Evolutionary conservation across 2,113 vertebrate genomes (phyloP), one percentile per base, ranked within the genome.

Genomic region (Paramisgurnus dabryanus): DNA sequence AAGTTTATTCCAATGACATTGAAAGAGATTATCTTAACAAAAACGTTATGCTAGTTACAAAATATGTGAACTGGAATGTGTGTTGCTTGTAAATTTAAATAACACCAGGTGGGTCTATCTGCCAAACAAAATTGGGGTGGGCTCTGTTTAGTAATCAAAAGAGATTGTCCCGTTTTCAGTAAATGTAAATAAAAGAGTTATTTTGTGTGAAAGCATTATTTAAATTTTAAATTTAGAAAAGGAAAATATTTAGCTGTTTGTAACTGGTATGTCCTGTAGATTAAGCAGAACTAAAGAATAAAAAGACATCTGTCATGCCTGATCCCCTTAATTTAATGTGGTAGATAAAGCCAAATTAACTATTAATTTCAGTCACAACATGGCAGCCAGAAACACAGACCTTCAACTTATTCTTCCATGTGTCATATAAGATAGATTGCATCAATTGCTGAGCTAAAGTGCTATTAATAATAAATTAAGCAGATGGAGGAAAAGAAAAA

Each of bases 391-490:
- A 80, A 81, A 67, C 39, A 49, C 10, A 78, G 64, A 75, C 63
- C 65, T 67, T 75, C 71, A 27, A 71, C 49, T 67, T 61, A 22
- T 58, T 57, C 47, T 70, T 57, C 13, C 68, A 47, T 50, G 4
- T 72, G 55, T 63, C 64, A 18, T 49, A 43, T 79, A 57, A 81
- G 76, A 86, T 85, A 66, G 81, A 83, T 83, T 34, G 2, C 70
- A 83, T 85, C 79, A 50, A 73, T 85, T 86, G 49, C 67, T 47
- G 49, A 39, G 61, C 80, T 72, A 82, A 82, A 63, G 45, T 84
- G 77, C 64, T 68, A 86, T 87, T 85, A 83, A 85, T 86, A 85
- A 69, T 50, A 45, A 81, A 83, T 86, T 7, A 73, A 83, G 78
- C 47, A 72, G 57, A 34, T 53, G 18, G 67, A 67, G 61, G 60